These are phyloP conservation scores for Motacilla alba DNA, from an alignment of 2,113 vertebrate species.

Conservation along the genomic window DNA sequence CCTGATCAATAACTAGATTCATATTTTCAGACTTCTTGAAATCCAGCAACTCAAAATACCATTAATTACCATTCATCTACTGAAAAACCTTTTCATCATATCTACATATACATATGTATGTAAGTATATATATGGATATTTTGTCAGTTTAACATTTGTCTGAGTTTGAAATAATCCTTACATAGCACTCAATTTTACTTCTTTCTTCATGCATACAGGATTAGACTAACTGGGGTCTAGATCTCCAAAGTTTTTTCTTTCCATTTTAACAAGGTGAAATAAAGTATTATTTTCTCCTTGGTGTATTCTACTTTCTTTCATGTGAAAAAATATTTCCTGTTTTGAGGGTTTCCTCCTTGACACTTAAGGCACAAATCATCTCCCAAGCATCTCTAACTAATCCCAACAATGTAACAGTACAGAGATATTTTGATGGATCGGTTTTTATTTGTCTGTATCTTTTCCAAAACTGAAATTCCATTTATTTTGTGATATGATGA, in stretches of 20 bases:
- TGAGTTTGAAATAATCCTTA: constrained; percentile 33
- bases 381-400: neutral
- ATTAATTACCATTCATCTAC: neutral
- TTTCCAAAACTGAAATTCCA: neutral
- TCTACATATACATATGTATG: neutral
- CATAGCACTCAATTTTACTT: constrained; percentile 10
- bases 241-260: constrained; percentile 17
- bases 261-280: constrained; percentile 29
- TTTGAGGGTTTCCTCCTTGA: neutral
- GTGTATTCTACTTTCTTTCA: neutral
- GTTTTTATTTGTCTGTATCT: neutral
- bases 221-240: constrained; percentile 29
- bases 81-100: neutral
- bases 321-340: neutral
- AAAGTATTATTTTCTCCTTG: neutral
- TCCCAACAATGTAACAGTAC: neutral
- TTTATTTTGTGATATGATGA: neutral
- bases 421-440: neutral
- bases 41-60: neutral
- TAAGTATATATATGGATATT: neutral
- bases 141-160: constrained; percentile 14
- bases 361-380: neutral
- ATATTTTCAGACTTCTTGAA: neutral
- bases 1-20: neutral
- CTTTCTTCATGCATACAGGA: constrained; percentile 42